These are phyloP conservation scores for Ophiodon elongatus DNA, from an alignment of 2,113 vertebrate species.

Conservation along the genomic window DNA sequence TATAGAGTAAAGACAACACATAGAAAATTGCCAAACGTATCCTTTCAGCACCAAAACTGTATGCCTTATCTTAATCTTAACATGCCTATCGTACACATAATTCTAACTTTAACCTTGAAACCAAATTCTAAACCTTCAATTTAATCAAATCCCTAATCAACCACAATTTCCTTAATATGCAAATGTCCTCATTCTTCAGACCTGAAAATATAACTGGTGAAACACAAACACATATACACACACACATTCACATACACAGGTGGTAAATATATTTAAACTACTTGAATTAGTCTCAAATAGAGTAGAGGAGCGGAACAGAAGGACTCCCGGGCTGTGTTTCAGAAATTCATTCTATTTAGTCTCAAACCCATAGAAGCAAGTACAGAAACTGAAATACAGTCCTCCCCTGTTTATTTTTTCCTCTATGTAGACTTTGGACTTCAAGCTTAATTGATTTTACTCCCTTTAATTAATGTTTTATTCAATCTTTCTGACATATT, in stretches of 20 bases:
- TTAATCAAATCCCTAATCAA: not conserved
- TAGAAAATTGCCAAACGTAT: not conserved
- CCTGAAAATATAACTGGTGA: not conserved
- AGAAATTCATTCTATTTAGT: not conserved
- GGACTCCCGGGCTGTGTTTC: not conserved
- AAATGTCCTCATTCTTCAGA: not conserved
- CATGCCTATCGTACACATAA: not conserved
- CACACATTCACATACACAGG: not conserved
- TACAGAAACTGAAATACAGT: not conserved
- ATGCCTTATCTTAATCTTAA: not conserved
- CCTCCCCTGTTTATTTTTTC: not conserved
- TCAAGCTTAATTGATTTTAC: slow-evolving; percentile 15
- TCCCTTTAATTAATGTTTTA: slow-evolving; percentile 14
- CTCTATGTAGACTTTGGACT: not conserved
- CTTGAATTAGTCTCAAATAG: not conserved
- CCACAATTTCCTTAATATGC: not conserved
- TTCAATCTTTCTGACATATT: slow-evolving; percentile 22
- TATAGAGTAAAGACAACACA: not conserved
- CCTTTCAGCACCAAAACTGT: not conserved
- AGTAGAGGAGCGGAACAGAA: not conserved
- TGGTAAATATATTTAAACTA: not conserved
- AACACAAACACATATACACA: not conserved
- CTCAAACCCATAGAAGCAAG: not conserved
- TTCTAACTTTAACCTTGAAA: not conserved
- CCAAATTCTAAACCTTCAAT: not conserved